phyloP scores from a whole-genome alignment of 2,113 vertebrate genomes.

The Pseudois nayaur region DNA sequence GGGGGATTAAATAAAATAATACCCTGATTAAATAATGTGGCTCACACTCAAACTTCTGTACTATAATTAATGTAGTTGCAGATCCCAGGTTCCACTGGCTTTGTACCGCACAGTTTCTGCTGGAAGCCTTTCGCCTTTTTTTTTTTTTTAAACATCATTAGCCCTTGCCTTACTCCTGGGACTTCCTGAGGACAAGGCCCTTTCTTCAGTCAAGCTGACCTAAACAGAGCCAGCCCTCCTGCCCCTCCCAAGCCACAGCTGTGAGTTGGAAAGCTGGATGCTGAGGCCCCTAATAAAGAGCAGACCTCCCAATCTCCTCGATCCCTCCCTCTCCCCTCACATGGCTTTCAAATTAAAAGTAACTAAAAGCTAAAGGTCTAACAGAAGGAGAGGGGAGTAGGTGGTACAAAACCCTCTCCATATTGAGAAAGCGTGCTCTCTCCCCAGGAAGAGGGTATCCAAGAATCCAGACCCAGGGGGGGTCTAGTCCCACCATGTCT shows the following conservation, averaged over 20 bases:
- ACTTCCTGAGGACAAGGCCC: slow-evolving; percentile 50
- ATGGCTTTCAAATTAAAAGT: slow-evolving; percentile 72
- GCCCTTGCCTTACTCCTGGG: slow-evolving; percentile 30
- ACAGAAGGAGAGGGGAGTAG: neutral
- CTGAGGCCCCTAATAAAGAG: slow-evolving; percentile 65
- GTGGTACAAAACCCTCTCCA: neutral
- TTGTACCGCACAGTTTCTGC: neutral
- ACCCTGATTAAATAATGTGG: neutral
- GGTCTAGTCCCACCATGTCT: neutral
- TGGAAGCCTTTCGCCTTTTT: neutral
- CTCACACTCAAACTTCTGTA: neutral
- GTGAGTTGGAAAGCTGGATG: slow-evolving; percentile 40
- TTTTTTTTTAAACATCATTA: neutral
- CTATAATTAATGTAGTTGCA: neutral
- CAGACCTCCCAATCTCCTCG: slow-evolving; percentile 63
- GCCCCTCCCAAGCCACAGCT: slow-evolving; percentile 60
- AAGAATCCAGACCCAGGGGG: neutral
- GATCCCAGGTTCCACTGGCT: neutral
- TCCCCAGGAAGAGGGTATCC: neutral
- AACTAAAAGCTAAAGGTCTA: slow-evolving; percentile 8
- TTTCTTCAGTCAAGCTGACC: slow-evolving; percentile 56
- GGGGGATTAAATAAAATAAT: neutral
- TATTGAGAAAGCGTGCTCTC: neutral
- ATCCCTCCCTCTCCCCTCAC: neutral
- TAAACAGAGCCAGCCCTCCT: slow-evolving; percentile 12